These are phyloP conservation scores for Lepisosteus osseus DNA, from an alignment of 2,113 vertebrate species.

Conservation along the genomic window DNA sequence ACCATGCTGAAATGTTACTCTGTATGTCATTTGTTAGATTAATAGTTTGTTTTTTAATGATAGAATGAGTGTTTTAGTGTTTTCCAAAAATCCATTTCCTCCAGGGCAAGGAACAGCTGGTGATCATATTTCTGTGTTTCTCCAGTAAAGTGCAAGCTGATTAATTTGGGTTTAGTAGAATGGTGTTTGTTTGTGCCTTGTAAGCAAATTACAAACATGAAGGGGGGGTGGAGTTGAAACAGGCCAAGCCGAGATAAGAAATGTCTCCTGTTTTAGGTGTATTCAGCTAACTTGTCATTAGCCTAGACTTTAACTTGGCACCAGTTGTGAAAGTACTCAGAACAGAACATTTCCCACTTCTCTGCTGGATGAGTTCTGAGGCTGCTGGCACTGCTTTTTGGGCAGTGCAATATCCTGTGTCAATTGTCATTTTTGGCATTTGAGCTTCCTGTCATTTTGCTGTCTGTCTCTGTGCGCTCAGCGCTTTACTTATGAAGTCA, in stretches of 20 bases:
- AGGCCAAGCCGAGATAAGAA: neutral
- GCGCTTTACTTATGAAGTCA: constrained; percentile 29
- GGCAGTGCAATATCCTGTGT: constrained; percentile 36
- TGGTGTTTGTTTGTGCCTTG: neutral
- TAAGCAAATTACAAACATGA: neutral
- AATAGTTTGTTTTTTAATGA: neutral
- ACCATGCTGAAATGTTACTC: too few relatives aligned
- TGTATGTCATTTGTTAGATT: neutral
- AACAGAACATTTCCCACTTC: constrained; percentile 10
- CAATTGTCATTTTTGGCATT: constrained; percentile 41
- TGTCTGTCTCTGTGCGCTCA: constrained; percentile 32
- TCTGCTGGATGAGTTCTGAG: constrained; percentile 37
- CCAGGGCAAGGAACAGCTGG: constrained; percentile 5
- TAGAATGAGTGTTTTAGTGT: constrained; percentile 6
- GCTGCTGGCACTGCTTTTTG: constrained; percentile 29
- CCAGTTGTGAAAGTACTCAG: neutral
- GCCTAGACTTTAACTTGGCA: neutral
- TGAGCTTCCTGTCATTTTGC: constrained; percentile 18
- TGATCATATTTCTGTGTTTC: constrained; percentile 9
- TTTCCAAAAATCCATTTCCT: constrained; percentile 15
- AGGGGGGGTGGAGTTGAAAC: neutral
- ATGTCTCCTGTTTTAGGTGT: neutral
- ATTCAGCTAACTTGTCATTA: neutral
- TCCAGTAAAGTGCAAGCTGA: constrained; percentile 12
- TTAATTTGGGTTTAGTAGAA: constrained; percentile 6